Base-by-base conservation (phyloP, 2,113 vertebrate genomes). In the Passer domesticus region DNA sequence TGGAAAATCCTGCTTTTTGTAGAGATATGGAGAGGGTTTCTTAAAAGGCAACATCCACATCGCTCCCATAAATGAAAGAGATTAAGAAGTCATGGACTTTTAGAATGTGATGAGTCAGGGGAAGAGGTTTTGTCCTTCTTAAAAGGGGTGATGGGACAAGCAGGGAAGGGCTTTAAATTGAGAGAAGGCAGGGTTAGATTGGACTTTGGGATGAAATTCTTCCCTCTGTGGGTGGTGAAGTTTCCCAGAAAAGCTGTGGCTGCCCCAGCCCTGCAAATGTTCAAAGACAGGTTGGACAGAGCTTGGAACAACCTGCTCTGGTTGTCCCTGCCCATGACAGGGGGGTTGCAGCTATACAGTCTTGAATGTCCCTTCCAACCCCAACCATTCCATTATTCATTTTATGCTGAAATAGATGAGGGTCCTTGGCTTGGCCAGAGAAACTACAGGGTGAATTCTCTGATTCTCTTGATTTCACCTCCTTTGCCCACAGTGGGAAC, bases 281-380 rank as follows among this genome's bases (percentile, higher is more conserved):
- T 44, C 39, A 24, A 68, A 59, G 39, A 28, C 13, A 53, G 16
- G 11, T 25, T 75, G 53, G 30, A 53, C 1, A 1, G 24, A 39
- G 13, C 28, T 68, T 25, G 39, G 69, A 68, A 25, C 13, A 52
- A n/a, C 6, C 6, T n/a, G 55, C 7, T 15, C 11, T 60, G 33
- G 37, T 39, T 37, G 22, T 60, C 22, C 14, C 33, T 37, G 28
- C 15, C 53, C 28, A 28, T 46, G 39, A 20, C 41, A 70, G 11
- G 2, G 14, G 2, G 1, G 0, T 8, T 60, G 16, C 11, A 68
- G 12, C 3, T 10, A 5, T 9, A 9, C 5, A 20, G 3, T 17
- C 39, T 30, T 25, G 2, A n/a, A 46, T 28, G 15, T 53, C 20
- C 18, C 33, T 58, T 50, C 44, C 59, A 37, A 23, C 11, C 10